A percentile compares a stretch with the other conserved stretches of the same genome.
Conservation (phyloP, 2,797 vertebrate genomes). For the Crypturellus tataupa region DNA sequence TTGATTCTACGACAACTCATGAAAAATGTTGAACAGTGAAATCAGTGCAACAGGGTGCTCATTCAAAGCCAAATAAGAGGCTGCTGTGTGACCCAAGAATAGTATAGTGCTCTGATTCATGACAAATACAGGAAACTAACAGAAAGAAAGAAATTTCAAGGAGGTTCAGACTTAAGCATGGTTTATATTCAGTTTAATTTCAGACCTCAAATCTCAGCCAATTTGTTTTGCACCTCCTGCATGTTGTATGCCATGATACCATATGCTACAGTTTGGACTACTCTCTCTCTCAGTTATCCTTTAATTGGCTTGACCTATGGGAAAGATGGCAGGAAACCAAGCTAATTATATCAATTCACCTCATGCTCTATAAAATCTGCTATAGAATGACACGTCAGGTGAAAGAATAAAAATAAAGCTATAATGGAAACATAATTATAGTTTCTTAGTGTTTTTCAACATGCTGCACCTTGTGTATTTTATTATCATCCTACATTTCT, state of each 20-base stretch:
- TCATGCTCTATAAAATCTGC: slow-evolving; percentile 65
- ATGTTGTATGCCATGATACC: slow-evolving; percentile 64
- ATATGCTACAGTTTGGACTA: slow-evolving; percentile 77
- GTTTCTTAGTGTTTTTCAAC: neutral
- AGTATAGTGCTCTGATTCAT: neutral
- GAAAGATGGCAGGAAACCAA: slow-evolving; percentile 77
- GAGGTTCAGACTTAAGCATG: slow-evolving; percentile 28
- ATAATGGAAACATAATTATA: neutral
- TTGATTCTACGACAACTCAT: neutral
- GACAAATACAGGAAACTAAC: neutral
- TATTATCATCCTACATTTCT: neutral
- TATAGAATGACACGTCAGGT: slow-evolving; percentile 32
- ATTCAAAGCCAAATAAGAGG: neutral
- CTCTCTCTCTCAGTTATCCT: slow-evolving; percentile 59
- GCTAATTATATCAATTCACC: slow-evolving; percentile 76
- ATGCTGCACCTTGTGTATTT: neutral
- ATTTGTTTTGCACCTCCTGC: slow-evolving; percentile 58
- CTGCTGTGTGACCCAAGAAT: neutral
- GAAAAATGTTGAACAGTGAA: neutral
- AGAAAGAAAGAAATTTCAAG: slow-evolving; percentile 43
- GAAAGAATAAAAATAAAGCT: slow-evolving; percentile 1
- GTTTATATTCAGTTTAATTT: slow-evolving; percentile 67
- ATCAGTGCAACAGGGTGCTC: neutral
- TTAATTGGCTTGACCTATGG: slow-evolving; percentile 82
- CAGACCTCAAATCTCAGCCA: slow-evolving; percentile 61